Evolutionary conservation across 2,797 vertebrate genomes (phyloP).

Genomic region (Myoxocephalus aenaeus): DNA sequence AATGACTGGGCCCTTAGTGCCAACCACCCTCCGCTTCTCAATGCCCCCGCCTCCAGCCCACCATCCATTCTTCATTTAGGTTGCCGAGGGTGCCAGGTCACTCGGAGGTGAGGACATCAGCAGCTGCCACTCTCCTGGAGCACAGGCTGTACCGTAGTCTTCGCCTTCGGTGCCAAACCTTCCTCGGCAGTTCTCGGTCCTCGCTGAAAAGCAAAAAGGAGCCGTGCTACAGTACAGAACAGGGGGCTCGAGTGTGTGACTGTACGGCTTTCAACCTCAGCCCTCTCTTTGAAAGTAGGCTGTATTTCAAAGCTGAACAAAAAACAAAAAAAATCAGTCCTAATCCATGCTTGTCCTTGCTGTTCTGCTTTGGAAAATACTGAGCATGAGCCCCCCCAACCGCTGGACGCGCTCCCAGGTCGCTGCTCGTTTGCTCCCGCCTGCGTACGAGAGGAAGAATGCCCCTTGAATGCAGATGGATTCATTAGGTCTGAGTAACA

Average conservation of each 20-base stretch:
- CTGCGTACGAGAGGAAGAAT: conserved; percentile 75
- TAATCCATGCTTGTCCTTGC: conserved; percentile 55
- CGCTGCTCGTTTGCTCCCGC: conserved; percentile 78
- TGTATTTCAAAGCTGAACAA: not conserved
- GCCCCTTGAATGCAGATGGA: conserved; percentile 86
- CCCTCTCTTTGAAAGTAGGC: conserved; percentile 18
- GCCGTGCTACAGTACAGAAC: conserved; percentile 18
- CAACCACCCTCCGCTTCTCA: conserved; percentile 45
- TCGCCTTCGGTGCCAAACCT: conserved; percentile 35
- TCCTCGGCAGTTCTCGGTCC: conserved; percentile 25
- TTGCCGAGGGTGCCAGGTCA: conserved; percentile 76
- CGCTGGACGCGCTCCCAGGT: conserved; percentile 74
- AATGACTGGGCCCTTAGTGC: conserved; percentile 58
- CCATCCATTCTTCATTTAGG: conserved; percentile 73
- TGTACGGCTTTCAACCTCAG: conserved; percentile 34
- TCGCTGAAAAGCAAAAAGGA: conserved; percentile 25
- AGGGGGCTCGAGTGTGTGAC: conserved; percentile 31
- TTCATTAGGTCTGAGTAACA: conserved; percentile 85
- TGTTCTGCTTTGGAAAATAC: conserved; percentile 56
- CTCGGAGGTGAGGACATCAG: conserved; percentile 74
- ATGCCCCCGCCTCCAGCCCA: conserved; percentile 65
- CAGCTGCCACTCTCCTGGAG: conserved; percentile 69
- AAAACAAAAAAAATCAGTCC: conserved; percentile 26
- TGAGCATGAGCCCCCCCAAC: conserved; percentile 40
- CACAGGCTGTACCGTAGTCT: conserved; percentile 57